Percentiles rank a stretch among this genome's conserved stretches.
phyloP scores from a whole-genome alignment of 2,888 invertebrate genomes.

The Acleris holmiana region DNA sequence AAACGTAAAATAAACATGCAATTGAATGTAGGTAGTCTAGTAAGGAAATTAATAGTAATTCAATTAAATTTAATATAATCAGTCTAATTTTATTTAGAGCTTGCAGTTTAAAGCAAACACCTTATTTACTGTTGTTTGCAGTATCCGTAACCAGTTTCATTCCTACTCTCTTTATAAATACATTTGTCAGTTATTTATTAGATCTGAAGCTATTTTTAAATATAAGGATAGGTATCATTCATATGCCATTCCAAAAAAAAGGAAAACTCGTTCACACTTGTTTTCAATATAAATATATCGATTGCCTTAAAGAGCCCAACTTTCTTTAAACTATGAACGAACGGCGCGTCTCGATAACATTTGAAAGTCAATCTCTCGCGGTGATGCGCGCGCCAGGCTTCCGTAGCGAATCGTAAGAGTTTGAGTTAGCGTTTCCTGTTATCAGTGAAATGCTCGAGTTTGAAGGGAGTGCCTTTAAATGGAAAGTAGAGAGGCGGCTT shows the following conservation, averaged over 20 bases:
- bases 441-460: conserved; percentile 52
- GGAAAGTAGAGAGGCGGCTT: conserved; percentile 68
- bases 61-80: too few relatives aligned
- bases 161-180: too few relatives aligned
- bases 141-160: too few relatives aligned
- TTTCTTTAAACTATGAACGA: conserved; percentile 22
- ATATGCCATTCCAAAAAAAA: background rate
- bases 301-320: conserved; percentile 6
- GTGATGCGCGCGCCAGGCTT: conserved; percentile 12
- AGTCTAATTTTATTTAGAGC: too few relatives aligned
- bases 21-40: too few relatives aligned
- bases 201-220: too few relatives aligned
- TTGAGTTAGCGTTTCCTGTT: conserved; percentile 52
- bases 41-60: too few relatives aligned
- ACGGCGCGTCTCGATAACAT: conserved; percentile 14
- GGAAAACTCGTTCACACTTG: background rate
- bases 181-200: too few relatives aligned
- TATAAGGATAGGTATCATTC: too few relatives aligned
- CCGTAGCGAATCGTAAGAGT: conserved; percentile 10
- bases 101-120: too few relatives aligned
- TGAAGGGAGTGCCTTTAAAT: conserved; percentile 59
- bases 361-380: conserved; percentile 32
- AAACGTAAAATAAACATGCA: too few relatives aligned
- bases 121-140: too few relatives aligned
- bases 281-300: background rate